These are phyloP conservation scores for Dinothrombium tinctorium DNA, from an alignment of 1,140 invertebrate genomes.

Conservation along the genomic window DNA sequence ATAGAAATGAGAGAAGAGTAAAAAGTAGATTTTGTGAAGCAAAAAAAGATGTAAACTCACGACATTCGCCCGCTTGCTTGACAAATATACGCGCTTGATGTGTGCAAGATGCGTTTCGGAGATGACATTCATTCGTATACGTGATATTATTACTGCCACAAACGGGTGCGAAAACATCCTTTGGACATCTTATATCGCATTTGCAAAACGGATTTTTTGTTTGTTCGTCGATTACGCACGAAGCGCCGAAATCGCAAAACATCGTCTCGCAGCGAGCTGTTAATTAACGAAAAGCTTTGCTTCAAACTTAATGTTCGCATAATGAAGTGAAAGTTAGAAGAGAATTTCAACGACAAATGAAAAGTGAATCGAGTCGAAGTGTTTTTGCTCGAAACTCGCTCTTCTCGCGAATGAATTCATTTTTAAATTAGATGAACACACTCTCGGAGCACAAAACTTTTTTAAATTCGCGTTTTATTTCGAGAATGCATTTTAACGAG, in stretches of 20 bases:
- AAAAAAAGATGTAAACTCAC: conserved; percentile 1
- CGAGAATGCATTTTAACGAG: too few relatives aligned
- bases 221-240: background rate
- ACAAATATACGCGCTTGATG: background rate
- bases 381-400: too few relatives aligned
- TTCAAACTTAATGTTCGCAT: too few relatives aligned
- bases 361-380: too few relatives aligned
- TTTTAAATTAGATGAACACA: too few relatives aligned
- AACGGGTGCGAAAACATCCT: conserved; percentile 31
- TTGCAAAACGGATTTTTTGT: background rate
- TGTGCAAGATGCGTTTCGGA: conserved; percentile 44
- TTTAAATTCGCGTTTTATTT: too few relatives aligned
- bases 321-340: too few relatives aligned
- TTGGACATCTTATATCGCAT: background rate
- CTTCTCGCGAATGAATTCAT: too few relatives aligned
- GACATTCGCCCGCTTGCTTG: background rate
- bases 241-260: background rate
- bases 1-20: background rate
- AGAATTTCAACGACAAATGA: too few relatives aligned
- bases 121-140: conserved; percentile 55
- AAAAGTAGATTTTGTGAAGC: background rate
- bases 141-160: conserved; percentile 58
- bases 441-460: too few relatives aligned
- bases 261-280: background rate
- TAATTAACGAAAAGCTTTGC: background rate